These are phyloP conservation scores for Spinus olivaceus DNA, from an alignment of 2,797 vertebrate genomes.

Conservation along the genomic window DNA sequence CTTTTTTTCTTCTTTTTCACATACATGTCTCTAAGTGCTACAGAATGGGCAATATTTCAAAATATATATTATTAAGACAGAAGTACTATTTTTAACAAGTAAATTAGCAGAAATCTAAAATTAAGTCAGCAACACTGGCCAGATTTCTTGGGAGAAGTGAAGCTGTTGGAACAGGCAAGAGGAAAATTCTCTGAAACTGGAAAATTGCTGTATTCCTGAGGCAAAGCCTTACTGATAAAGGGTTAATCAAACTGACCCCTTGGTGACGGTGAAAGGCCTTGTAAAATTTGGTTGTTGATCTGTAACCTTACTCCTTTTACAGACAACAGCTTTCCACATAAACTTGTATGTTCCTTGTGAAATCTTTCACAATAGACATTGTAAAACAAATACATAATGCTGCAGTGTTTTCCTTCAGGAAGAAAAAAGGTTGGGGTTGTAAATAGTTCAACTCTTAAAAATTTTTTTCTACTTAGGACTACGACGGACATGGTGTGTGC, in stretches of 20 bases:
- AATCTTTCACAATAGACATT: background rate
- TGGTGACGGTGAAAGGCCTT: background rate
- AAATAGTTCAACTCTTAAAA: background rate
- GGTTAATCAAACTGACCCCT: background rate
- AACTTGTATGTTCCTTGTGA: background rate
- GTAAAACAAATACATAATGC: background rate
- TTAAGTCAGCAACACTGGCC: background rate
- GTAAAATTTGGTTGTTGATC: background rate
- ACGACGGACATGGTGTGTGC: background rate
- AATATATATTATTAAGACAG: background rate
- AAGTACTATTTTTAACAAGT: background rate
- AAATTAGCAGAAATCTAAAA: conserved; percentile 6
- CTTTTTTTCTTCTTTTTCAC: background rate
- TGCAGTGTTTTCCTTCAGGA: background rate
- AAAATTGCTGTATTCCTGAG: background rate
- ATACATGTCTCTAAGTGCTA: background rate
- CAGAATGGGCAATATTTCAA: background rate
- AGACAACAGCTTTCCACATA: background rate
- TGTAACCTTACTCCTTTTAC: background rate
- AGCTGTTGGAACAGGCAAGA: background rate
- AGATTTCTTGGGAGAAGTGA: background rate
- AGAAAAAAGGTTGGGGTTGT: background rate
- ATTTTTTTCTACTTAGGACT: background rate
- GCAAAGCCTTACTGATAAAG: background rate
- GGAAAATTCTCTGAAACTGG: background rate